Conservation (phyloP, 2,888 invertebrate species). For the Oxytorus armatus region DNA sequence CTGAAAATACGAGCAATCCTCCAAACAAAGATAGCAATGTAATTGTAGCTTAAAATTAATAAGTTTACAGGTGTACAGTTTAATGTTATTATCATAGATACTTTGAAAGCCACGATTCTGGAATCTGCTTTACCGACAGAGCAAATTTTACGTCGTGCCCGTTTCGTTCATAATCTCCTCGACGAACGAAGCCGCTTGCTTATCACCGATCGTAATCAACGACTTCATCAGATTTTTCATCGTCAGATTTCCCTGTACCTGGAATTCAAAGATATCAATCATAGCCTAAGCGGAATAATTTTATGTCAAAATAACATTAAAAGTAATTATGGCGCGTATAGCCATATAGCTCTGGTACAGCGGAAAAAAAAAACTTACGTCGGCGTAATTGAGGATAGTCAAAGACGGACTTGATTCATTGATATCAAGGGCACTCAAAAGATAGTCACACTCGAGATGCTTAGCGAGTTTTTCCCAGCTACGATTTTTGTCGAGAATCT, state of each 20-base stretch:
- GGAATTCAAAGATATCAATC: constrained; percentile 52
- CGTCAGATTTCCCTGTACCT: constrained; percentile 74
- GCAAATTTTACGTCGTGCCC: neutral
- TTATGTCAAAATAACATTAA: no score
- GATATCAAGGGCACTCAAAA: constrained; percentile 85
- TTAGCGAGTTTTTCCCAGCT: constrained; percentile 87
- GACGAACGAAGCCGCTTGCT: constrained; percentile 80
- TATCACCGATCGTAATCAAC: constrained; percentile 82
- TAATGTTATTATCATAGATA: neutral
- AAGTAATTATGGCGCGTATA: no score
- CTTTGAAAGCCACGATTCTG: neutral
- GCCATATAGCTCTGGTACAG: neutral
- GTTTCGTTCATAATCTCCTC: constrained; percentile 70
- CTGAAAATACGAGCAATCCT: no score
- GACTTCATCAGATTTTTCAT: constrained; percentile 77
- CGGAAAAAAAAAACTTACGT: constrained; percentile 72
- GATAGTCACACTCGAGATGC: constrained; percentile 85
- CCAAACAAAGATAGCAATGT: neutral
- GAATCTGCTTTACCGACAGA: neutral
- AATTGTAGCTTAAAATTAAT: constrained; percentile 12
- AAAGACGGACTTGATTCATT: constrained; percentile 85
- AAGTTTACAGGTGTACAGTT: neutral
- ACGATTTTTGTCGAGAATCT: constrained; percentile 86
- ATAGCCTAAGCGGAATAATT: constrained; percentile 5
- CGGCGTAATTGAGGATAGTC: constrained; percentile 86